phyloP scores from a whole-genome alignment of 2,797 vertebrate genomes.

The Sylvia borin region DNA sequence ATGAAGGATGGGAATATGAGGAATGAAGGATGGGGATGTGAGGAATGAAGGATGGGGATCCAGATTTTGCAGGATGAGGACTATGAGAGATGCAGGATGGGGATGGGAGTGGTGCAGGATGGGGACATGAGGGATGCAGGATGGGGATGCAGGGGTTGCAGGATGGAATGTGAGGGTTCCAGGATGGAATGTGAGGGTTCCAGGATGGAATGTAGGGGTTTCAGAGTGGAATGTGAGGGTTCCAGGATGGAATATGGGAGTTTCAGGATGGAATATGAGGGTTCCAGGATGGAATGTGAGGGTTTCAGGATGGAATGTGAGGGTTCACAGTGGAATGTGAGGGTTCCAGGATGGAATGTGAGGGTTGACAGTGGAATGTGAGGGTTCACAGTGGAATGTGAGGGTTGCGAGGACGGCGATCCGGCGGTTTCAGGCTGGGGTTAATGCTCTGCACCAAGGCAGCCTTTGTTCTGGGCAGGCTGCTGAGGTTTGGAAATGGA shows the following conservation, averaged over 20 bases:
- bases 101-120: not conserved
- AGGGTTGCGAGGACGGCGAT: not conserved
- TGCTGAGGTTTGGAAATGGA: slow-evolving; percentile 41
- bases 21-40: rapidly evolving
- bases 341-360: not conserved
- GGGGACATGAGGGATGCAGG: not conserved
- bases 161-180: not conserved
- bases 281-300: not conserved
- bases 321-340: no score
- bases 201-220: no score
- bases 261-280: not conserved
- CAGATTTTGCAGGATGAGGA: not conserved
- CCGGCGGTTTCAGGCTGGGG: not conserved
- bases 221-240: no score
- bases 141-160: not conserved
- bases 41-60: no score
- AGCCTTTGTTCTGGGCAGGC: slow-evolving; percentile 53
- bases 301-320: no score
- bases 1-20: not conserved
- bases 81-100: not conserved
- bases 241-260: not conserved
- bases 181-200: not conserved
- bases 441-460: slow-evolving; percentile 2
- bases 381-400: no score
- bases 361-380: no score